Evolutionary conservation across 2,888 invertebrate species (phyloP).

Genomic region (Leptopterna dolabrata): DNA sequence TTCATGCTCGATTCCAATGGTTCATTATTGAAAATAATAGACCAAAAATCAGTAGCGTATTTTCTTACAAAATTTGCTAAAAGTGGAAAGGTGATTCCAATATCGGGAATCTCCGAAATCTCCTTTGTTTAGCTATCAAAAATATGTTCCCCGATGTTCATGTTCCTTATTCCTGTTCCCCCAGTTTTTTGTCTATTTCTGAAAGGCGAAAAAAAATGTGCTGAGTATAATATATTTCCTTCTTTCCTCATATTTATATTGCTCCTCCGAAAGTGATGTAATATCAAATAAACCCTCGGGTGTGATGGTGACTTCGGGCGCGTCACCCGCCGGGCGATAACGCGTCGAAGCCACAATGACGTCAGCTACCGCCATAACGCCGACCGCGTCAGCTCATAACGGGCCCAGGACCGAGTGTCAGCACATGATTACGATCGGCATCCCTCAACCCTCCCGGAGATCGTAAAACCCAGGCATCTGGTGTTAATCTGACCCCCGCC

Average conservation of each 20-base stretch:
- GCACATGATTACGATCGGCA: conserved; percentile 40
- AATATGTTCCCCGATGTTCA: too few species aligned
- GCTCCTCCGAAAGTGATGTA: too few species aligned
- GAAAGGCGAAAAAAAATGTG: neutral
- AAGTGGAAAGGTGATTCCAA: too few species aligned
- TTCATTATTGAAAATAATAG: too few species aligned
- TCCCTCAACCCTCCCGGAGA: conserved; percentile 34
- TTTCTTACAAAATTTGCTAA: too few species aligned
- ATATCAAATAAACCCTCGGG: too few species aligned
- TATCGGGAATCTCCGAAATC: too few species aligned
- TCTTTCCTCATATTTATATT: neutral
- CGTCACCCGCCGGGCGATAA: neutral
- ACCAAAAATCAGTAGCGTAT: too few species aligned
- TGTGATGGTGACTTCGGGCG: neutral
- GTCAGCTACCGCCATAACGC: conserved; percentile 5
- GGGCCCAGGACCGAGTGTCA: conserved; percentile 21
- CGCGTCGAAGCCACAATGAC: neutral
- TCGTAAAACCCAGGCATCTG: conserved; percentile 53
- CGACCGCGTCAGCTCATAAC: conserved; percentile 41
- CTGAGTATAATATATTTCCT: neutral
- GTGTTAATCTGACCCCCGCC: conserved; percentile 45
- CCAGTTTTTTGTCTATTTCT: neutral
- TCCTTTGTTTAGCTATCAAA: too few species aligned
- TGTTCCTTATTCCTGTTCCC: too few species aligned
- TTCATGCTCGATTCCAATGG: too few species aligned